Evolutionary conservation across 1,140 invertebrate species (phyloP), one percentile per base, ranked within the genome.

Genomic region (Bombus balteatus): DNA sequence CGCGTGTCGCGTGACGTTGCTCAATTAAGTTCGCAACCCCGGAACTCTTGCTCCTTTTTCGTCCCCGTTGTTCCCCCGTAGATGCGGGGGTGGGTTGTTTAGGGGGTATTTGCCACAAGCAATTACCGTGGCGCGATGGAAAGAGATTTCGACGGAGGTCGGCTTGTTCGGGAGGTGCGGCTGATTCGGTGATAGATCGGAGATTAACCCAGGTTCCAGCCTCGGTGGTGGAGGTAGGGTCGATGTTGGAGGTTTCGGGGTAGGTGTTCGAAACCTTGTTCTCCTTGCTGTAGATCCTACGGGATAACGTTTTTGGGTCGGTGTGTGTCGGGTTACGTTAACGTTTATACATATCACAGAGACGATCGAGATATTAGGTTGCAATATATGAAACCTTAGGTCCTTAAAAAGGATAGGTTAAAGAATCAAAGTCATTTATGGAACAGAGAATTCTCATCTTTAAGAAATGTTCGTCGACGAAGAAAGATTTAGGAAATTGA

Each of bases 1-100:
- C 79, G 87, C 87, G 81, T 87, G 78, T 89, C 88, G 89, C 89
- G 89, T 90, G 88, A 89, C 88, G 77, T 87, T 25, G 86, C 75
- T 34, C 88, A 80, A 90, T 90, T 87, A 87, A 87, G 53, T 81
- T 28, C 78, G 65, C 39, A 65, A 41, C 34, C 32, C 28, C 39
- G 4, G 2, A 10, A 32, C 70, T 25, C 41, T 73, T 73, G 66
- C 80, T 76, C 57, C 62, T 88, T 81, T 74, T 37, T 77, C 43
- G 43, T 39, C 37, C 41, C 57, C 0, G 6, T 77, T 65, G 34
- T 59, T 41, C 18, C 37, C n/a, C 9, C 28, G 53, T 22, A 59
- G 53, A 10, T 2, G n/a, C n/a, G 65, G 1, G 15, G 47, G n/a
- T 78, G 65, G 32, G 53, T 47, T 84, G 83, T 80, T 80, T 76